A percentile compares a stretch with the other conserved stretches of the same genome.
These are phyloP conservation scores for Frankliniella fusca DNA, from an alignment of 2,888 invertebrate genomes.

Conservation along the genomic window DNA sequence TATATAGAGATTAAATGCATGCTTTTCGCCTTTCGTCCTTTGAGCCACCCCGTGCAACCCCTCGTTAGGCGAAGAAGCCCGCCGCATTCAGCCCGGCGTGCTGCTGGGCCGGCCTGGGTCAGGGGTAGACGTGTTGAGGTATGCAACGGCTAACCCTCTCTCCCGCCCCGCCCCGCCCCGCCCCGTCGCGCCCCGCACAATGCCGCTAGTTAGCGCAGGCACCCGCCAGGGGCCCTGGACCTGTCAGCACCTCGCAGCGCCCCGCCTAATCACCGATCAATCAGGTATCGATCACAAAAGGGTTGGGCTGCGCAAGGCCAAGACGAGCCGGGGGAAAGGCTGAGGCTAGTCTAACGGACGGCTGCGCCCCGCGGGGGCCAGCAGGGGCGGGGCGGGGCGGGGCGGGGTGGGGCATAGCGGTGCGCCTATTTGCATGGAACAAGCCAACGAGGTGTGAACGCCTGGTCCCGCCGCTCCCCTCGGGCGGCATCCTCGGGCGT, in stretches of 20 bases:
- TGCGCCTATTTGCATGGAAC: not conserved
- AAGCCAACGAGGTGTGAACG: slow-evolving; percentile 17
- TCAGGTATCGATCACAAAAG: slow-evolving; percentile 14
- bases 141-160: no score
- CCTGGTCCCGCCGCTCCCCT: not conserved
- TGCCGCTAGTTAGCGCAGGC: not conserved
- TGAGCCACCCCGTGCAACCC: no score
- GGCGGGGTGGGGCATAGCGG: not conserved
- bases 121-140: no score
- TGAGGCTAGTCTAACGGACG: not conserved
- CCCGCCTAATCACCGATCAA: slow-evolving; percentile 12
- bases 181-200: not conserved
- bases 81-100: not conserved
- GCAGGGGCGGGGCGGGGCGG: not conserved
- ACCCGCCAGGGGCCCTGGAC: not conserved
- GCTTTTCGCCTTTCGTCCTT: no score
- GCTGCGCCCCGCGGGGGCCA: not conserved
- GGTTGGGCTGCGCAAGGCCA: no score
- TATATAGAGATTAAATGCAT: no score
- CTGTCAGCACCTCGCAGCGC: not conserved
- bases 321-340: not conserved
- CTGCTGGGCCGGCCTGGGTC: not conserved
- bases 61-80: not conserved
- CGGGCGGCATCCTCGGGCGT: not conserved
- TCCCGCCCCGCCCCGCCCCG: not conserved